Conservation (phyloP, 1,140 invertebrate species). For the Globodera rostochiensis region DNA sequence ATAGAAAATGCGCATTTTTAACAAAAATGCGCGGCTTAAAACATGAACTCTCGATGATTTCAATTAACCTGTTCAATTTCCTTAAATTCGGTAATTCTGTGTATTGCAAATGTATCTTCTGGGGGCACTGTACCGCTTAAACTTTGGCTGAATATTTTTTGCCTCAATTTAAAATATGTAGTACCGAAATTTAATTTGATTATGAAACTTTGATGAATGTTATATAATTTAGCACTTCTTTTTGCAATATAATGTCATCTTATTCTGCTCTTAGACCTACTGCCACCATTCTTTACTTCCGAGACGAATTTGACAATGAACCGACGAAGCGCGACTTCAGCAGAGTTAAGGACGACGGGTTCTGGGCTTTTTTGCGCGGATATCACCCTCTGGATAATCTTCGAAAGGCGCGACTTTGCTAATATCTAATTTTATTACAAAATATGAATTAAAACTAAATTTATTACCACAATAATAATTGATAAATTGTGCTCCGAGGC, state of each 20-base stretch:
- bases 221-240: background rate
- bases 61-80: too few species aligned
- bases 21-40: too few species aligned
- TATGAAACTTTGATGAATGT: background rate
- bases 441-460: background rate
- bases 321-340: slow-evolving; percentile 7
- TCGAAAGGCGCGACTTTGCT: background rate
- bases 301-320: background rate
- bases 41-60: too few species aligned
- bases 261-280: background rate
- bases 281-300: background rate
- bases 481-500: too few species aligned
- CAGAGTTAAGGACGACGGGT: background rate
- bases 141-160: too few species aligned
- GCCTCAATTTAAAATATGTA: background rate
- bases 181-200: background rate
- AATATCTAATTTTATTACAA: background rate
- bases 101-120: too few species aligned
- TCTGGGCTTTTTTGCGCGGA: slow-evolving; percentile 1
- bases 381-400: background rate
- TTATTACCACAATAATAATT: background rate
- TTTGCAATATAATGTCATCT: background rate
- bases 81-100: too few species aligned
- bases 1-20: too few species aligned
- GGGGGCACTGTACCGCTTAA: too few species aligned